phyloP scores from a whole-genome alignment of 2,888 invertebrate genomes.

The Cyclophora punctaria region DNA sequence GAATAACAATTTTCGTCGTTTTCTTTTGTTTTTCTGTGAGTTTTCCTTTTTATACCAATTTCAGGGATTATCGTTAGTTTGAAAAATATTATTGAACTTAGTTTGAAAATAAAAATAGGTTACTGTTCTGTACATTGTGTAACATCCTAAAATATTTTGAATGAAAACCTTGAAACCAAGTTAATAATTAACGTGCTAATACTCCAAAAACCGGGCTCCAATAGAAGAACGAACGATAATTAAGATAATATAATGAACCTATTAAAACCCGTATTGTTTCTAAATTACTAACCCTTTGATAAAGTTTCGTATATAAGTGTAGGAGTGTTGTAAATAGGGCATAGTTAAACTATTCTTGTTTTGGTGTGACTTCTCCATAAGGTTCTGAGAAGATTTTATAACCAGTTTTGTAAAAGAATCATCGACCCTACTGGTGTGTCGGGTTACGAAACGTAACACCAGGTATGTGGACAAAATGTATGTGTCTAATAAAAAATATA shows the following conservation, averaged over 20 bases:
- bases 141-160: too few relatives aligned
- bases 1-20: too few relatives aligned
- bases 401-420: slow-evolving; percentile 31
- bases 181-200: slow-evolving; percentile 13
- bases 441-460: slow-evolving; percentile 19
- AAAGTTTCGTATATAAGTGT: slow-evolving; percentile 16
- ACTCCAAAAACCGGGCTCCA: background rate
- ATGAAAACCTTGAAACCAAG: background rate
- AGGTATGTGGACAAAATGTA: slow-evolving; percentile 17
- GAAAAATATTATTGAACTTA: too few relatives aligned
- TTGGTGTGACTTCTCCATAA: background rate
- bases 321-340: slow-evolving; percentile 8
- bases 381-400: slow-evolving; percentile 19
- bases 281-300: slow-evolving; percentile 11
- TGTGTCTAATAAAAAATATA: background rate
- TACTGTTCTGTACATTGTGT: too few relatives aligned
- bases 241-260: slow-evolving; percentile 19
- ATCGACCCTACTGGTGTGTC: slow-evolving; percentile 29
- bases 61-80: too few relatives aligned
- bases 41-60: too few relatives aligned
- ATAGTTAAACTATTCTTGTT: slow-evolving; percentile 11
- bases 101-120: too few relatives aligned
- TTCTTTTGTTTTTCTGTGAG: too few relatives aligned
- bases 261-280: slow-evolving; percentile 17
- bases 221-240: slow-evolving; percentile 6